phyloP scores from a whole-genome alignment of 2,113 vertebrate genomes.

The Gopherus flavomarginatus region DNA sequence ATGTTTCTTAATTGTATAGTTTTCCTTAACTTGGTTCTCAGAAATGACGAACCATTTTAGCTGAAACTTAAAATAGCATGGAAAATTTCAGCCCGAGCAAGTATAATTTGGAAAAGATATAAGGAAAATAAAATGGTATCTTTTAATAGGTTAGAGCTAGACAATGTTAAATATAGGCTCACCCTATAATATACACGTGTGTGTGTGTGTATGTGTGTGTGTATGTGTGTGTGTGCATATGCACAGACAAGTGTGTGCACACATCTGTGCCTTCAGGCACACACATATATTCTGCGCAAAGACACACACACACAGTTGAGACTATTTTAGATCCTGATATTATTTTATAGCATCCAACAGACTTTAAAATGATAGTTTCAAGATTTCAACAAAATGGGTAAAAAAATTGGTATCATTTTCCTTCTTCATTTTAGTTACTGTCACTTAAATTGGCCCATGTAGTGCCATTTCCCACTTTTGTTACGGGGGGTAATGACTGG shows the following conservation, averaged over 20 bases:
- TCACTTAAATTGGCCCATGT: slow-evolving; percentile 33
- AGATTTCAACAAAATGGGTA: neutral
- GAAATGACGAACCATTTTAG: neutral
- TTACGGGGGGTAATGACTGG: neutral
- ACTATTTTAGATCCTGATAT: neutral
- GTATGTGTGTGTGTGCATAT: neutral
- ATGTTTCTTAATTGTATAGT: neutral
- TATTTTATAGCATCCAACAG: neutral
- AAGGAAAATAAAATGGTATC: neutral
- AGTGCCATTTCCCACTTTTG: neutral
- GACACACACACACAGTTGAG: neutral
- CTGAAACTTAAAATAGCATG: neutral
- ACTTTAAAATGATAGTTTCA: neutral
- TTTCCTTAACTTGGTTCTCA: neutral
- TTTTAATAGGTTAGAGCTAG: neutral
- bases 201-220: neutral
- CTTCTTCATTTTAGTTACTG: slow-evolving; percentile 37
- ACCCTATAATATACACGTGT: fast-evolving
- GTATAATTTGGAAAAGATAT: neutral
- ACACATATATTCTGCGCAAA: neutral
- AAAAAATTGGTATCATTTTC: neutral
- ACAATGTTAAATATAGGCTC: neutral
- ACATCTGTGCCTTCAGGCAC: neutral
- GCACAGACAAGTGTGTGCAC: too few species aligned
- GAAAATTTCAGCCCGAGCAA: neutral